Percentiles rank a stretch among this genome's conserved stretches.
phyloP scores from a whole-genome alignment of 2,797 vertebrate genomes.

The Alca torda region DNA sequence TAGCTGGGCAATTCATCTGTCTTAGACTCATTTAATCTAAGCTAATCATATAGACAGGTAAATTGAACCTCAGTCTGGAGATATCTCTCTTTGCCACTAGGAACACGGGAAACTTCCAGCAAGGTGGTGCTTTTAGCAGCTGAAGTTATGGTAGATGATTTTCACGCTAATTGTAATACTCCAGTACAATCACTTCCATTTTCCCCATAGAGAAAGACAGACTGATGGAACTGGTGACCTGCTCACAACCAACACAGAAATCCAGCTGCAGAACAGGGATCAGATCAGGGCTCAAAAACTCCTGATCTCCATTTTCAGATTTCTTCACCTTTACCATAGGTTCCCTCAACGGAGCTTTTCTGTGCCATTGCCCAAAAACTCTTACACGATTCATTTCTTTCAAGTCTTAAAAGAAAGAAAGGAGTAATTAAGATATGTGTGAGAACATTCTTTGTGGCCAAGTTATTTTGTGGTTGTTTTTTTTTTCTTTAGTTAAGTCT shows the following conservation, averaged over 20 bases:
- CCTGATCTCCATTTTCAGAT: not conserved
- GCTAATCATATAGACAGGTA: not conserved
- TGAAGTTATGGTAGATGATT: not conserved
- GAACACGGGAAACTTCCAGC: not conserved
- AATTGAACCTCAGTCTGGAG: not conserved
- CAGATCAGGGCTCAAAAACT: not conserved
- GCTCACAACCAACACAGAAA: not conserved
- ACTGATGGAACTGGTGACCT: not conserved
- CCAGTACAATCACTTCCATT: not conserved
- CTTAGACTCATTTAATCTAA: not conserved
- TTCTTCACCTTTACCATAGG: not conserved
- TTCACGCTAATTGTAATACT: not conserved
- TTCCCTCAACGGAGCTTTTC: not conserved
- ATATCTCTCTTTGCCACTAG: not conserved
- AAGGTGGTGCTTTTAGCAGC: not conserved
- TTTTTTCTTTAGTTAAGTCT: not conserved
- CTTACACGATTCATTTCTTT: not conserved
- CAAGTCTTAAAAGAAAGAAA: not conserved
- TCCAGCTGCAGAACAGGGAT: not conserved
- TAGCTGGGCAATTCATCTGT: not conserved
- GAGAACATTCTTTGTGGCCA: not conserved
- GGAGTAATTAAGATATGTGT: not conserved
- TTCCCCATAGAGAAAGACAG: not conserved
- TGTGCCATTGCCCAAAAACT: not conserved
- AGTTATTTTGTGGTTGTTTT: accelerated